Percentiles rank a stretch among this genome's conserved stretches.
These are phyloP conservation scores for Chinchilla lanigera DNA, from an alignment of 2,113 vertebrate genomes.

Conservation along the genomic window DNA sequence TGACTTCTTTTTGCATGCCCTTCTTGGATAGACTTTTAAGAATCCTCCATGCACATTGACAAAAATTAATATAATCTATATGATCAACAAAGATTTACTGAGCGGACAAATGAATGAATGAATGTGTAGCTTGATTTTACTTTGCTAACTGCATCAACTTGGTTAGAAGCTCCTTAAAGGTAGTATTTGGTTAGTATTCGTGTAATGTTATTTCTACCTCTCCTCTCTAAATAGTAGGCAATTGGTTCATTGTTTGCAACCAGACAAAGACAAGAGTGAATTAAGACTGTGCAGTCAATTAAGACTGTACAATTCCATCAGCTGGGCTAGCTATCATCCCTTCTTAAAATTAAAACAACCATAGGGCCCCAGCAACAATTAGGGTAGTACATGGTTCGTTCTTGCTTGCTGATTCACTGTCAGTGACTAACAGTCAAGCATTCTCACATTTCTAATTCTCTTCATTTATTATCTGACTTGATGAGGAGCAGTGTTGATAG, in stretches of 20 bases:
- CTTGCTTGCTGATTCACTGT: neutral
- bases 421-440: neutral
- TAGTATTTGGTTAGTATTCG: too few species aligned
- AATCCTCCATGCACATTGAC: neutral
- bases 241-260: neutral
- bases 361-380: neutral
- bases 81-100: neutral
- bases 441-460: neutral
- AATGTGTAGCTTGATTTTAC: neutral
- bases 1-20: neutral
- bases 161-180: neutral
- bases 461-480: neutral
- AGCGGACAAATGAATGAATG: too few species aligned
- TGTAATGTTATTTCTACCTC: neutral
- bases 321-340: neutral
- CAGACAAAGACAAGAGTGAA: neutral
- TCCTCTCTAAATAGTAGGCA: accelerated
- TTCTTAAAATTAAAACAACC: neutral
- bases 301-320: neutral
- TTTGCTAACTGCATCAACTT: neutral
- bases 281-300: neutral
- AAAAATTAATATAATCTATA: neutral
- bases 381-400: neutral
- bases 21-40: neutral
- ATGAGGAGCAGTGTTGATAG: neutral